Base-by-base conservation (phyloP, 2,888 invertebrate genomes). In the Junonia oenone region DNA sequence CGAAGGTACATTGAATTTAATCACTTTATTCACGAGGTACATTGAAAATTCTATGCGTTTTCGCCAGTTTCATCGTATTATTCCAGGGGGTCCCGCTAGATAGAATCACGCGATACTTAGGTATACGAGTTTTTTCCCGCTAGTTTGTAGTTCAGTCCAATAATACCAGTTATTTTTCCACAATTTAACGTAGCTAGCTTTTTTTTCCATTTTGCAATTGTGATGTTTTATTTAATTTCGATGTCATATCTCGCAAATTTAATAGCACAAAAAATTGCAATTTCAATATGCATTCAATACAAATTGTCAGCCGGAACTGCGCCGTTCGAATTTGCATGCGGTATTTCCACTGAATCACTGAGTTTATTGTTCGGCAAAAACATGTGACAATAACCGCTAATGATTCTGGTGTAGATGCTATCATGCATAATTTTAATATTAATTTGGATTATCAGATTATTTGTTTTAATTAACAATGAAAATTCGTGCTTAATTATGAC, bases 291-390 rank as follows among this genome's bases (percentile, higher is more conserved):
- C 47, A 31, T 53, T 53, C 46, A 40, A 53, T 53, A 47, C 40
- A 53, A 53, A 47, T 47, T 53, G 47, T 33, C 35, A 40, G 38
- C 47, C 53, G 47, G 53, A 31, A 40, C 47, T 40, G 53, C 35
- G 13, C 37, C 45, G 37, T 47, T 53, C 47, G 29, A 53, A 53
- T 53, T 47, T 53, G 47, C 47, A 53, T 53, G 31, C 31, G 47
- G 53, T 38, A 46, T 47, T 53, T 47, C n/a, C 38, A 53, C 19
- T 53, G 53, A 53, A 47, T 53, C 53, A 53, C 22, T 22, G 47
- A 53, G 53, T 31, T 47, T 47, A 53, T 53, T 53, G 53, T 53
- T 22, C 53, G 31, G 19, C 31, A 40, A 53, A 53, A 53, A 53
- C 53, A 40, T 53, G 33, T 47, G 22, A 53, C 53, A 53, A 53